Conservation (phyloP, 2,113 vertebrate species). For the Clarias batrachus region DNA sequence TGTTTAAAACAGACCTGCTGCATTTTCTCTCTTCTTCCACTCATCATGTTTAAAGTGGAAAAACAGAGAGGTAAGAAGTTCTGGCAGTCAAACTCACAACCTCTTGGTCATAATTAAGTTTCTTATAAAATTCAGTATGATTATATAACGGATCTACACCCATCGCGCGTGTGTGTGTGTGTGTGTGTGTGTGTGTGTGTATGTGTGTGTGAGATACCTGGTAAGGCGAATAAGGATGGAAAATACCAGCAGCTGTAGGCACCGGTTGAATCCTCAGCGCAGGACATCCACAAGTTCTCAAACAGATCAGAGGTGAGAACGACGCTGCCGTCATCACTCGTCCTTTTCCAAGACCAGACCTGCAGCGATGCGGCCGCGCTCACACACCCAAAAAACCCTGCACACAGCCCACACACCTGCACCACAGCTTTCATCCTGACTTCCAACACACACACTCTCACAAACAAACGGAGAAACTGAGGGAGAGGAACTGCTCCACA, state of each 20-base stretch:
- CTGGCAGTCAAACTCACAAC: not conserved
- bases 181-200: not conserved
- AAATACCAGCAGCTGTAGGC: constrained; percentile 83
- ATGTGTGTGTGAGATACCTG: constrained; percentile 68
- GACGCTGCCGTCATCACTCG: constrained; percentile 75
- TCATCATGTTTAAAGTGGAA: not conserved
- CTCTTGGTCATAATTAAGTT: not conserved
- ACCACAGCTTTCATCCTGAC: constrained; percentile 64
- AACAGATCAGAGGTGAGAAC: constrained; percentile 82
- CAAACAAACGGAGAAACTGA: not conserved
- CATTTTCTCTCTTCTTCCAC: not conserved
- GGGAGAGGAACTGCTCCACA: not conserved
- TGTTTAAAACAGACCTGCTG: not conserved
- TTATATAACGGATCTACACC: not conserved
- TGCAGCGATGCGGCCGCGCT: constrained; percentile 74
- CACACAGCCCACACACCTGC: constrained; percentile 75
- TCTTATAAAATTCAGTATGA: not conserved
- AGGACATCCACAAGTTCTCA: constrained; percentile 89
- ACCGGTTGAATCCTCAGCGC: constrained; percentile 84
- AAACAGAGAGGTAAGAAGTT: not conserved
- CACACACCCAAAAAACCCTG: constrained; percentile 73
- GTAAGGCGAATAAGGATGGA: constrained; percentile 82
- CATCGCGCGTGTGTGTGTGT: not conserved
- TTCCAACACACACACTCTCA: not conserved
- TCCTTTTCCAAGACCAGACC: constrained; percentile 75